phyloP scores from a whole-genome alignment of 2,888 invertebrate species.

The Erebia ligea region DNA sequence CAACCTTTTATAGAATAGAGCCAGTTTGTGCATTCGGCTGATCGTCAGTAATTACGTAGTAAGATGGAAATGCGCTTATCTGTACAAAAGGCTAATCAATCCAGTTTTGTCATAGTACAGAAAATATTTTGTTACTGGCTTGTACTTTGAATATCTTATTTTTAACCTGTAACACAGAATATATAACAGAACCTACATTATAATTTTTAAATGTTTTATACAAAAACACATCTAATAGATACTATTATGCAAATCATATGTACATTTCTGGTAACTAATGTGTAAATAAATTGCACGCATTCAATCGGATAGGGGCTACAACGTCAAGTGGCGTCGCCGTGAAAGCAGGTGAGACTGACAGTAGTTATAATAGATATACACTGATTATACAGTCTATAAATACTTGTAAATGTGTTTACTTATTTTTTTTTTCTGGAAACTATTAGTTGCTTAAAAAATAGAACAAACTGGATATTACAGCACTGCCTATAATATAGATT shows the following conservation, averaged over 20 bases:
- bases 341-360: slow-evolving; percentile 77
- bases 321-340: slow-evolving; percentile 70
- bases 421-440: not conserved
- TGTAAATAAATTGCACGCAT: slow-evolving; percentile 54
- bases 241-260: not conserved
- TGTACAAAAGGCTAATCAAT: too few relatives aligned
- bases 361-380: slow-evolving; percentile 9
- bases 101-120: too few relatives aligned
- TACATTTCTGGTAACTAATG: slow-evolving; percentile 8
- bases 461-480: not conserved
- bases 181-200: too few relatives aligned
- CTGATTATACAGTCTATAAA: slow-evolving; percentile 9
- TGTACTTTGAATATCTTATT: too few relatives aligned
- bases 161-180: too few relatives aligned
- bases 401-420: not conserved
- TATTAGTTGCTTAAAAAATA: not conserved
- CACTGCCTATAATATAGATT: not conserved
- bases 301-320: slow-evolving; percentile 66
- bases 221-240: not conserved
- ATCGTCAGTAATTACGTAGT: too few relatives aligned
- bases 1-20: too few relatives aligned
- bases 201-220: too few relatives aligned
- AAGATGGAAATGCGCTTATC: too few relatives aligned
- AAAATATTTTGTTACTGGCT: too few relatives aligned
- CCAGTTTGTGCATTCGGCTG: too few relatives aligned